These are phyloP conservation scores for Dicerorhinus sumatrensis DNA, from an alignment of 2,113 vertebrate genomes.

Conservation along the genomic window DNA sequence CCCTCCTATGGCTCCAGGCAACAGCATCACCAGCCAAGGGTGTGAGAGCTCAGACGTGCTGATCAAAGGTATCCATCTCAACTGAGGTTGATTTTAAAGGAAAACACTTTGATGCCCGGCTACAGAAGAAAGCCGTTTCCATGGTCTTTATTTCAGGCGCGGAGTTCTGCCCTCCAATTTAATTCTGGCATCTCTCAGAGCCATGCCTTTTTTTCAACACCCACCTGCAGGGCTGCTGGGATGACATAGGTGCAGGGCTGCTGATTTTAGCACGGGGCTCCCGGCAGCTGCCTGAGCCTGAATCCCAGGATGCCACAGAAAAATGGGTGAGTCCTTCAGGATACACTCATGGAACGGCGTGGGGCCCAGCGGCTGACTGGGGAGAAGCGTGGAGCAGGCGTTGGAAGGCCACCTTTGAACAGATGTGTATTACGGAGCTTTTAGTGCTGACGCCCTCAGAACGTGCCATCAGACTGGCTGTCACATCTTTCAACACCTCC, in stretches of 20 bases:
- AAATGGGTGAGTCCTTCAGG: background rate
- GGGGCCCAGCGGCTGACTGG: background rate
- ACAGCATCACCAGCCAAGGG: background rate
- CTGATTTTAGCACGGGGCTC: background rate
- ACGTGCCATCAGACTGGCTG: background rate
- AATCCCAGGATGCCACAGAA: background rate
- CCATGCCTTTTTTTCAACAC: background rate
- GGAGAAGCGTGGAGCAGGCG: fast-evolving
- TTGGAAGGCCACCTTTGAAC: background rate
- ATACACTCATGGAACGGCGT: fast-evolving
- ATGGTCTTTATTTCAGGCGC: background rate
- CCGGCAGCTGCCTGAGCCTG: background rate
- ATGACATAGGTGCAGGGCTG: background rate
- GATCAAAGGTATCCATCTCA: slow-evolving; percentile 43
- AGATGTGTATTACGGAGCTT: background rate
- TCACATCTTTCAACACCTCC: background rate
- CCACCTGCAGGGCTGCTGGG: background rate
- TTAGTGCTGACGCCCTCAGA: background rate
- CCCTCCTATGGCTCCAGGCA: background rate
- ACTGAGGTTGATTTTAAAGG: slow-evolving; percentile 47
- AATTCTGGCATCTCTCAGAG: background rate
- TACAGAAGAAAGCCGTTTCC: slow-evolving; percentile 50
- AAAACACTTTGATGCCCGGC: slow-evolving; percentile 53
- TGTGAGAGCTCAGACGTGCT: background rate
- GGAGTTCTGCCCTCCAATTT: background rate